Percentiles rank a stretch among this genome's conserved stretches.
These are phyloP conservation scores for Argyresthia albistria DNA, from an alignment of 2,888 invertebrate genomes.

Conservation along the genomic window DNA sequence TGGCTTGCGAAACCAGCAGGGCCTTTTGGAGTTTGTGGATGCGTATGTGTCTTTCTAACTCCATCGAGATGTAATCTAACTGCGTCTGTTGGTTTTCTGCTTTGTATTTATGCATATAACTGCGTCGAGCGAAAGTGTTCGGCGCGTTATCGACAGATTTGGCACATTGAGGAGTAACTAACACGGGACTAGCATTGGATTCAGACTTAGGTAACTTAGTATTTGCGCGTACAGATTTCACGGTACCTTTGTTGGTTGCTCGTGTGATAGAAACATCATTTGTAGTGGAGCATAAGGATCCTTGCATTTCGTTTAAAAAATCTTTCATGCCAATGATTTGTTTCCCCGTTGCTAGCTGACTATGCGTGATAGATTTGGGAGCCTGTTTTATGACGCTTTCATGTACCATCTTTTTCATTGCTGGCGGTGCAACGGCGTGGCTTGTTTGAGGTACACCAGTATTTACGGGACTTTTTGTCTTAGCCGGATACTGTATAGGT, in stretches of 20 bases:
- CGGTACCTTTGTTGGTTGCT: no score
- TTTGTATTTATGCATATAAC: slow-evolving; percentile 54
- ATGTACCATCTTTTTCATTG: no score
- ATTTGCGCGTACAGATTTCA: no score
- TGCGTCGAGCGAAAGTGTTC: slow-evolving; percentile 55
- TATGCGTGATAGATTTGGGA: neutral
- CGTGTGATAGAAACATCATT: no score
- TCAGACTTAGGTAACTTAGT: neutral
- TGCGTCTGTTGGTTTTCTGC: slow-evolving; percentile 28
- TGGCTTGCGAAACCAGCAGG: neutral
- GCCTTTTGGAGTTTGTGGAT: neutral
- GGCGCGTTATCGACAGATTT: slow-evolving; percentile 42
- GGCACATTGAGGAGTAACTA: slow-evolving; percentile 28
- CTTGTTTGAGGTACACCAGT: neutral
- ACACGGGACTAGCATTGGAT: slow-evolving; percentile 11
- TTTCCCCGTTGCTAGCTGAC: neutral
- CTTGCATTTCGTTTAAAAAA: neutral
- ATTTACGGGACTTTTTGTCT: neutral
- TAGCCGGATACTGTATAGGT: neutral
- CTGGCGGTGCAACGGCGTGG: neutral
- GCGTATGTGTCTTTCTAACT: neutral
- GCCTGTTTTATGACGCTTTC: neutral
- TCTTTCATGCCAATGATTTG: slow-evolving; percentile 1
- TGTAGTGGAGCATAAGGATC: neutral
- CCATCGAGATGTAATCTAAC: neutral